phyloP scores from a whole-genome alignment of 1,140 invertebrate genomes.

The Rhyacophila brunnea region DNA sequence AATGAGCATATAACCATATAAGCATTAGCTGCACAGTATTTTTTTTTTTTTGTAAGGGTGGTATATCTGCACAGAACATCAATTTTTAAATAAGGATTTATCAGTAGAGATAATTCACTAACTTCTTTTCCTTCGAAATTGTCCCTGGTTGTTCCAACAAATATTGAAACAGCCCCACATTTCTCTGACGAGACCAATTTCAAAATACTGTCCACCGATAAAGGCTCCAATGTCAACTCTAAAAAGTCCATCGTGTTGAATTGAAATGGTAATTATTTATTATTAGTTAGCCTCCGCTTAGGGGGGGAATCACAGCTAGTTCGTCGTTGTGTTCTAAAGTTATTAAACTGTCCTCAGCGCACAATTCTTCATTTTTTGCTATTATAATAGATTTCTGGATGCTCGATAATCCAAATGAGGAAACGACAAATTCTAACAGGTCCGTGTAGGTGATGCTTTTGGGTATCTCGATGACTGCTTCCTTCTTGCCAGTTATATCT shows the following conservation, averaged over 20 bases:
- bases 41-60: too few relatives aligned
- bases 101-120: too few relatives aligned
- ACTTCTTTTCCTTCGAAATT: slow-evolving; percentile 84
- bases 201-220: slow-evolving; percentile 69
- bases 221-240: slow-evolving; percentile 65
- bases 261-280: slow-evolving; percentile 17
- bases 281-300: slow-evolving; percentile 72
- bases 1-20: too few relatives aligned
- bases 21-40: too few relatives aligned
- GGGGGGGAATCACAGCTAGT: slow-evolving; percentile 82
- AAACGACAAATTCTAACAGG: slow-evolving; percentile 60
- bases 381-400: slow-evolving; percentile 72
- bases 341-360: slow-evolving; percentile 53
- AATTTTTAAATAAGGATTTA: too few relatives aligned
- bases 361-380: slow-evolving; percentile 79
- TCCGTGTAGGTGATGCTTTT: slow-evolving; percentile 52
- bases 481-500: slow-evolving; percentile 68
- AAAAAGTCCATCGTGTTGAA: slow-evolving; percentile 59
- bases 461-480: slow-evolving; percentile 54
- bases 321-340: slow-evolving; percentile 66
- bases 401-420: slow-evolving; percentile 62
- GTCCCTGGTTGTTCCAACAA: slow-evolving; percentile 90
- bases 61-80: too few relatives aligned
- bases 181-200: slow-evolving; percentile 65
- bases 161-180: slow-evolving; percentile 86